Evolutionary conservation across 2,113 vertebrate genomes (phyloP).

Genomic region (Pteropus alecto): DNA sequence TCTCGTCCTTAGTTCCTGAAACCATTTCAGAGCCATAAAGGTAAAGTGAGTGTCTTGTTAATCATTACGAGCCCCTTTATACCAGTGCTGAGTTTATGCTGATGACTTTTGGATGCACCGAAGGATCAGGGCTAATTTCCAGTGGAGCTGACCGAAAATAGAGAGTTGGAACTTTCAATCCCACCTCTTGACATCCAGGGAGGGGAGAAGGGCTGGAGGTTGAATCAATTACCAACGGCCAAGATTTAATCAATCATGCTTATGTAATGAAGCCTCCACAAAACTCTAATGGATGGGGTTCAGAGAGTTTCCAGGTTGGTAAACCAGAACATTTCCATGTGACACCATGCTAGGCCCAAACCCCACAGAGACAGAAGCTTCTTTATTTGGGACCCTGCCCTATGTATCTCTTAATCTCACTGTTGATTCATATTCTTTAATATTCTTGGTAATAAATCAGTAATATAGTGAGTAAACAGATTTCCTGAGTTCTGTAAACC

Average conservation of each 20-base stretch:
- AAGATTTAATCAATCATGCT: not conserved
- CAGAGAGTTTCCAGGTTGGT: not conserved
- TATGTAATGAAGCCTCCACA: not conserved
- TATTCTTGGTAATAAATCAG: not conserved
- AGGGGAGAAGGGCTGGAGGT: not conserved
- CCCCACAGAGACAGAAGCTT: not conserved
- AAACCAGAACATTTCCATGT: not conserved
- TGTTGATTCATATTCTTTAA: not conserved
- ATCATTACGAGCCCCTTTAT: not conserved
- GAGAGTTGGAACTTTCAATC: not conserved
- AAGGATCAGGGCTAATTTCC: not conserved
- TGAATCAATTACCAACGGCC: not conserved
- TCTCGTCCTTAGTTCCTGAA: not conserved
- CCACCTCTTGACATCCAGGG: not conserved
- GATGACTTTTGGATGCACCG: not conserved
- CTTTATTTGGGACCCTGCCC: not conserved
- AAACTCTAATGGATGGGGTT: not conserved
- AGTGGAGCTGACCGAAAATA: not conserved
- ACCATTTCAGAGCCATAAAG: not conserved
- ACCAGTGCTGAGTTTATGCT: not conserved
- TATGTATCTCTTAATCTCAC: not conserved
- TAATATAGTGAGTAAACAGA: not conserved
- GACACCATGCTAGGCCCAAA: not conserved
- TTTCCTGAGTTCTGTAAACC: not conserved
- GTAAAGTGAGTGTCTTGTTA: not conserved